A percentile compares a stretch with the other conserved stretches of the same genome.
Evolutionary conservation across 2,797 vertebrate species (phyloP).

Genomic region (Dermochelys coriacea): DNA sequence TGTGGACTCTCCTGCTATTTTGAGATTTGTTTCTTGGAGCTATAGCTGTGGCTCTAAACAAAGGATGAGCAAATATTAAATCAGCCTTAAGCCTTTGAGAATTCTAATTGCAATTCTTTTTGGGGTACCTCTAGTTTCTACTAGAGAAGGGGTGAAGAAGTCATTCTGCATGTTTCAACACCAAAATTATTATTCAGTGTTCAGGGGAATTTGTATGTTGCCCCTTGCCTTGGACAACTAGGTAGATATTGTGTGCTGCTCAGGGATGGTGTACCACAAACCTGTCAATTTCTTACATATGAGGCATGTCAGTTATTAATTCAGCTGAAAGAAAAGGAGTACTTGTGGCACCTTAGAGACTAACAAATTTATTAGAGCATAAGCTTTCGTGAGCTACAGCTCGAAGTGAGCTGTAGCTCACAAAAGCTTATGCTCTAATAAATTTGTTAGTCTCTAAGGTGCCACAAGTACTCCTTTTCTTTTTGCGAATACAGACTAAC

Average conservation of each 20-base stretch:
- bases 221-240: not conserved
- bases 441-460: no score
- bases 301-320: not conserved
- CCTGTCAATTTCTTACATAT: not conserved
- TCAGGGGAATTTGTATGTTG: not conserved
- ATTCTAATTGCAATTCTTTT: not conserved
- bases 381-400: no score
- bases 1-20: not conserved
- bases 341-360: no score
- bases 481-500: no score
- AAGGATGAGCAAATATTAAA: not conserved
- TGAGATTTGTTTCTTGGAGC: constrained; percentile 12
- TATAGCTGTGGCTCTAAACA: not conserved
- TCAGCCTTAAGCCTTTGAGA: not conserved
- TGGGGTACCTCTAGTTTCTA: not conserved
- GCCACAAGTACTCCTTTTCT: no score
- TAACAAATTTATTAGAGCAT: no score
- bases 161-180: not conserved
- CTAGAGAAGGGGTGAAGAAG: not conserved
- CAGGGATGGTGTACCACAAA: not conserved
- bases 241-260: not conserved
- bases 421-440: no score
- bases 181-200: not conserved
- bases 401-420: no score
- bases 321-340: no score